Conservation (phyloP, 2,888 invertebrate species). For the Lithophane socia region DNA sequence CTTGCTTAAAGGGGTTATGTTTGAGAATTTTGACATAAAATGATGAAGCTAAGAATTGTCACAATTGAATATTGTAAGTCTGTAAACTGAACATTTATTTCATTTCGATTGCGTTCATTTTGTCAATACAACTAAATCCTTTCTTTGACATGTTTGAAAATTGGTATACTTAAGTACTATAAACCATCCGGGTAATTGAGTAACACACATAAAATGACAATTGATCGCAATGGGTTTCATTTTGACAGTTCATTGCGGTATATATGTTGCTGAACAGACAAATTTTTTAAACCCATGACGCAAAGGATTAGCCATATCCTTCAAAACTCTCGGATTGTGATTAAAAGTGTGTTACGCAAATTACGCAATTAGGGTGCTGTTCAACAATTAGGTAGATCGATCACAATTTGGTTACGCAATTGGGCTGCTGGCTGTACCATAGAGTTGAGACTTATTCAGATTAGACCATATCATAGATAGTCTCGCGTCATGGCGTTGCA, state of each 20-base stretch:
- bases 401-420: neutral
- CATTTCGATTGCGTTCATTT: neutral
- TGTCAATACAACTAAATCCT: neutral
- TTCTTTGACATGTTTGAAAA: neutral
- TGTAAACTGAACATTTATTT: neutral
- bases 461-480: constrained; percentile 1
- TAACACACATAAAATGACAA: no score
- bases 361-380: no score
- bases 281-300: no score
- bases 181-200: neutral
- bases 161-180: no score
- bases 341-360: no score
- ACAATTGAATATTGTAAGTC: no score
- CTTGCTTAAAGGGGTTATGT: neutral
- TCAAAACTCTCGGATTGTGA: no score
- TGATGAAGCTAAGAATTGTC: neutral
- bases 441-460: neutral
- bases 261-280: no score
- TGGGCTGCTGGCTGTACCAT: neutral
- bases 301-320: no score
- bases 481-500: neutral
- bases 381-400: neutral
- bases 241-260: no score
- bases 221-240: no score
- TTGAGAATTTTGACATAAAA: neutral